A percentile compares a stretch with the other conserved stretches of the same genome.
phyloP scores from a whole-genome alignment of 2,113 vertebrate genomes.

The Xiphophorus maculatus region DNA sequence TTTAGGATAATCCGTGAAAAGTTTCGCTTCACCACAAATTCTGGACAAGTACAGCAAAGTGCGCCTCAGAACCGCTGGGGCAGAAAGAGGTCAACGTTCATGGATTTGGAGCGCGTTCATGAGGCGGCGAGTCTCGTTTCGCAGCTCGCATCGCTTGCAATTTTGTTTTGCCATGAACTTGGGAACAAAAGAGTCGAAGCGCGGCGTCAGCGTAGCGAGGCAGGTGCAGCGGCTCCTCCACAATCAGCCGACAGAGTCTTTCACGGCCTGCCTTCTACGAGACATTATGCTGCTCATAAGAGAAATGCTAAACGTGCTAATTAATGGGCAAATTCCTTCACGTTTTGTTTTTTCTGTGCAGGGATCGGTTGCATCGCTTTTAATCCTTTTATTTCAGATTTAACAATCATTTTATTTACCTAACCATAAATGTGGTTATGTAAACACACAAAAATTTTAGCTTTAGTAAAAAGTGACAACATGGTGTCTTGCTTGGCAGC shows the following conservation, averaged over 20 bases:
- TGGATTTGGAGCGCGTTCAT: not conserved
- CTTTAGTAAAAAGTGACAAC: no score
- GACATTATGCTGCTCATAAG: not conserved
- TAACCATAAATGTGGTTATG: no score
- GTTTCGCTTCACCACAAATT: slow-evolving; percentile 62
- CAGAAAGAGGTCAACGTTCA: slow-evolving; percentile 17
- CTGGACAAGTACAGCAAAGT: slow-evolving; percentile 69
- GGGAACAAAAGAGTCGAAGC: not conserved
- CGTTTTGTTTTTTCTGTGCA: no score
- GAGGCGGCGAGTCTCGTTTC: not conserved
- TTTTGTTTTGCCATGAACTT: not conserved
- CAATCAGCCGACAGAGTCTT: not conserved
- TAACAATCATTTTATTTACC: no score
- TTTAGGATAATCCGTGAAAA: slow-evolving; percentile 49
- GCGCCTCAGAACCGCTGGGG: slow-evolving; percentile 25
- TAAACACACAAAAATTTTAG: no score
- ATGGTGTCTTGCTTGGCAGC: no score
- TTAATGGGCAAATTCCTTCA: not conserved
- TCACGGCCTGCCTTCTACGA: not conserved
- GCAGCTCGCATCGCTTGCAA: slow-evolving; percentile 3
- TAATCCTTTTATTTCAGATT: no score
- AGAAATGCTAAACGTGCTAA: not conserved
- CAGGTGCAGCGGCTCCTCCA: not conserved
- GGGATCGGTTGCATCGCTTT: no score
- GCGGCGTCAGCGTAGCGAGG: slow-evolving; percentile 3